phyloP scores from a whole-genome alignment of 2,797 vertebrate genomes.

The Gobio occitaniae region DNA sequence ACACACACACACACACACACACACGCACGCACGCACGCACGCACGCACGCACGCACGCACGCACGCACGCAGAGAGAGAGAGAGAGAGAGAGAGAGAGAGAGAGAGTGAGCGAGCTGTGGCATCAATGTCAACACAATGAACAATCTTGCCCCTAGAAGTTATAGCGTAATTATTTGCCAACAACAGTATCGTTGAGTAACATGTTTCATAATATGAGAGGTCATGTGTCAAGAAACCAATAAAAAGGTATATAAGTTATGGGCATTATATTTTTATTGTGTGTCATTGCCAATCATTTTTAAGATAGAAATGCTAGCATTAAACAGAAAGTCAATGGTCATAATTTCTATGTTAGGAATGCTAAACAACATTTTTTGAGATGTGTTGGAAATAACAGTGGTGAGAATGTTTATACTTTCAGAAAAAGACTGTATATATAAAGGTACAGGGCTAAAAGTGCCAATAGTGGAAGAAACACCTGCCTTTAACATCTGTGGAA shows the following conservation, averaged over 20 bases:
- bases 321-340: neutral
- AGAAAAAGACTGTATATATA: too few relatives aligned
- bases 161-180: neutral
- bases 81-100: too few relatives aligned
- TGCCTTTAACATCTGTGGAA: neutral
- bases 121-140: neutral
- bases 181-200: neutral
- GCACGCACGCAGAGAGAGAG: too few relatives aligned
- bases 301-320: neutral
- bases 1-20: too few relatives aligned
- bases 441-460: neutral
- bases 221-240: neutral
- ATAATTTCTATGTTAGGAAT: neutral
- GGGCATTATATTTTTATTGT: neutral
- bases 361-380: neutral
- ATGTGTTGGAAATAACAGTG: neutral
- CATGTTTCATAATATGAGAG: neutral
- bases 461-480: neutral
- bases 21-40: too few relatives aligned
- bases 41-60: too few relatives aligned
- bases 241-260: too few relatives aligned
- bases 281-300: neutral
- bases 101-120: neutral
- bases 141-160: neutral
- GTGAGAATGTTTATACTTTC: neutral